Conservation (phyloP, 2,888 invertebrate species). For the Hypselothyrea guttata region DNA sequence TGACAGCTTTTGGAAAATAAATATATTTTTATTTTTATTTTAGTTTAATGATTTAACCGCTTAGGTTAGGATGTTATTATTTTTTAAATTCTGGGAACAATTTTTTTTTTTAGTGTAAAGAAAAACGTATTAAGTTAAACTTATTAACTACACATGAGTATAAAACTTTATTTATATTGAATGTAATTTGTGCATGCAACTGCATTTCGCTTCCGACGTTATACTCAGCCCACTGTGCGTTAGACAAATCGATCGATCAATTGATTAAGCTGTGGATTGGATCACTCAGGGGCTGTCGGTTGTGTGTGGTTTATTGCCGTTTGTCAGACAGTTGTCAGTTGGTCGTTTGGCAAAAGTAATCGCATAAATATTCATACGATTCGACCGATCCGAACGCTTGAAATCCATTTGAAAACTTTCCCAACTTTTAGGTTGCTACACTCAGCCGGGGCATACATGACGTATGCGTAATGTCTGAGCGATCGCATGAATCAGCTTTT, state of each 20-base stretch:
- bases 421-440: constrained; percentile 28
- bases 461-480: constrained; percentile 34
- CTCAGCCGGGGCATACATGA: constrained; percentile 23
- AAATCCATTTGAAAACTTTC: constrained; percentile 24
- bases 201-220: neutral
- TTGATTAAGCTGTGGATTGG: constrained; percentile 15
- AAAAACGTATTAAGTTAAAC: too few species aligned
- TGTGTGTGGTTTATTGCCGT: constrained; percentile 26
- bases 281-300: constrained; percentile 25
- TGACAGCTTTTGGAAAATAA: too few species aligned
- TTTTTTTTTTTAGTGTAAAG: too few species aligned
- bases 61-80: too few species aligned
- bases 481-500: neutral
- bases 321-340: constrained; percentile 52
- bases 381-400: constrained; percentile 12
- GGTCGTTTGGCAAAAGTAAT: constrained; percentile 22
- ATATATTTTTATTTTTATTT: too few species aligned
- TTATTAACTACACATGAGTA: too few species aligned
- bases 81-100: too few species aligned
- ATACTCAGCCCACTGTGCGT: constrained; percentile 34
- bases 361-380: constrained; percentile 48
- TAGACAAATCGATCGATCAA: constrained; percentile 26
- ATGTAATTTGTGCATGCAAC: too few species aligned
- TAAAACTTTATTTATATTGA: too few species aligned
- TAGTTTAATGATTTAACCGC: too few species aligned